phyloP scores from a whole-genome alignment of 2,797 vertebrate species.

The Helarctos malayanus region DNA sequence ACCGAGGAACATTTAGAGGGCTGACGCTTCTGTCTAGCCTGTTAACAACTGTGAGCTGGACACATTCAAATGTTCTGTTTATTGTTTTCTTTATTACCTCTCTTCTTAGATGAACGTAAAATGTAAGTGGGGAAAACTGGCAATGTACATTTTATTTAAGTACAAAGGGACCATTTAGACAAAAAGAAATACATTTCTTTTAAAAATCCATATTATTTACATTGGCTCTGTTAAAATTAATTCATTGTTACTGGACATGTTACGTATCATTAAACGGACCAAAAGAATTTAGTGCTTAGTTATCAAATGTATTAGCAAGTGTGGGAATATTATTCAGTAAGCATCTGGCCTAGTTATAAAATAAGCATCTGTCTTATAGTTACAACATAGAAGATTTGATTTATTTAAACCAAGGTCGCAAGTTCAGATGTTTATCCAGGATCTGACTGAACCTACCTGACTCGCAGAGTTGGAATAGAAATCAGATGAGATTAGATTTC shows the following conservation, averaged over 20 bases:
- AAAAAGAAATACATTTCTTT: conserved; percentile 11
- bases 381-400: conserved; percentile 23
- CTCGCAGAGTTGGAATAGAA: neutral
- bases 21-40: neutral
- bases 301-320: conserved; percentile 43
- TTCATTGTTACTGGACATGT: neutral
- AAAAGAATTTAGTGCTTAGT: conserved; percentile 21
- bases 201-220: neutral
- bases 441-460: neutral
- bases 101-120: conserved; percentile 5
- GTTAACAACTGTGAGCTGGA: neutral
- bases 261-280: conserved; percentile 34
- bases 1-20: neutral
- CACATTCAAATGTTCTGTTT: neutral
- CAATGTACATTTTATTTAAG: neutral
- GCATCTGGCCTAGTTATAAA: neutral
- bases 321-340: conserved; percentile 18
- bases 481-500: neutral
- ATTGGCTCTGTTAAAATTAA: neutral
- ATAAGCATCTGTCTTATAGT: conserved; percentile 39
- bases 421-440: conserved; percentile 2
- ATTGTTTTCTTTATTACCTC: conserved; percentile 1
- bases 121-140: neutral
- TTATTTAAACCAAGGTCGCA: neutral
- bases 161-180: neutral